Base-by-base conservation (phyloP, 2,888 invertebrate species). In the Acanthosoma haemorrhoidale region DNA sequence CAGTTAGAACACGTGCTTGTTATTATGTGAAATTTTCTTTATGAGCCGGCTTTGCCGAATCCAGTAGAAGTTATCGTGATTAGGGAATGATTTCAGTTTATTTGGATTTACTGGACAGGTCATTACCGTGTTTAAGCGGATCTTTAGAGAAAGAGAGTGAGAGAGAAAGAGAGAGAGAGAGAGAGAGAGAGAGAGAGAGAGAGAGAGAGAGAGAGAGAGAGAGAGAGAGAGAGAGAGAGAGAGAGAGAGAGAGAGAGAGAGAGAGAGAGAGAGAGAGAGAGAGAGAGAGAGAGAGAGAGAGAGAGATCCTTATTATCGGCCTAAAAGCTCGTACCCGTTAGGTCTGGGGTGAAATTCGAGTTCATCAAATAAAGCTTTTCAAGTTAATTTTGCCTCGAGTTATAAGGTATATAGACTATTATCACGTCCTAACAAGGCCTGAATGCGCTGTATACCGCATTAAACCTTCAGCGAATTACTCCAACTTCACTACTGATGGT, bases 311-410 rank as follows among this genome's bases (percentile, higher is more conserved):
- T 43, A 43, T 43, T 43, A 43, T 21, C 18, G 5, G 21, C n/a
- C 43, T 43, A 11, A 21, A 21, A 21, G 21, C 43, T 21, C 43
- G 4, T 43, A 4, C 21, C n/a, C n/a, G n/a, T n/a, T n/a, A n/a
- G n/a, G 43, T 43, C 43, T 43, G 43, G 25, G 34, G 32, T 18
- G 34, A 34, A 34, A 41, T n/a, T 60, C 34, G 31, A 32, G 32
- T 60, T 60, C 60, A 60, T 60, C 60, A 60, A 60, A 60, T 60
- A 60, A 60, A 60, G 60, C 60, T 60, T 60, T 31, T 18, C 15
- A 34, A 31, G 60, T 60, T 60, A 60, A 60, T 60, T 60, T 60
- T 18, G 60, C 32, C 60, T 34, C 21, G 32, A 60, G 32, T 60
- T 60, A n/a, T n/a, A n/a, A 36, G 60, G 32, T 36, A 60, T n/a